phyloP scores from a whole-genome alignment of 1,140 invertebrate species.

The Drosophila pandora region DNA sequence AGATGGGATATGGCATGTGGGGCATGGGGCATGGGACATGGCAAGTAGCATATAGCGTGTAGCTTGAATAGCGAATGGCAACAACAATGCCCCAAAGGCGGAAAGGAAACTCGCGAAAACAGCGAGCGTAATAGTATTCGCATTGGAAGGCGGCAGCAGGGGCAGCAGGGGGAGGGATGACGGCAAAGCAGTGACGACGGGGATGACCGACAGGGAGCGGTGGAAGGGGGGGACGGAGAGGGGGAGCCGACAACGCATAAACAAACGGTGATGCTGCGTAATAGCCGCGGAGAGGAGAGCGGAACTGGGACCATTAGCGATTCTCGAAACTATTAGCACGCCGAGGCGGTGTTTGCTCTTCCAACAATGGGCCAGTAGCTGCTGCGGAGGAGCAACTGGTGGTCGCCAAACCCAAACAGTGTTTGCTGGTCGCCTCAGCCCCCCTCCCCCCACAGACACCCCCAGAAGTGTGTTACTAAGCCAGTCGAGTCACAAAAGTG shows the following conservation, averaged over 20 bases:
- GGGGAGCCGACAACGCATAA: conserved; percentile 7
- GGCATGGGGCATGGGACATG: neutral
- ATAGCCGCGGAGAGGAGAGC: neutral
- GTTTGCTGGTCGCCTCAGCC: too few relatives aligned
- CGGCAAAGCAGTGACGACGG: conserved; percentile 1
- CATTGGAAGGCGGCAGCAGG: conserved; percentile 31
- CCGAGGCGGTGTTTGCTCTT: neutral
- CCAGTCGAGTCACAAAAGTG: conserved; percentile 8
- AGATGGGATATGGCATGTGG: neutral
- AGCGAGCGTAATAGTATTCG: conserved; percentile 18
- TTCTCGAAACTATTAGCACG: conserved; percentile 1
- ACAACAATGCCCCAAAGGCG: conserved; percentile 25
- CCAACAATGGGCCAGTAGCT: too few relatives aligned
- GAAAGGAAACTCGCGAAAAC: conserved; percentile 41
- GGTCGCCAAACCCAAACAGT: neutral
- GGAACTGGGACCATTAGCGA: conserved; percentile 11
- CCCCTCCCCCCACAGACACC: too few relatives aligned
- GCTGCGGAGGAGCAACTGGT: too few relatives aligned
- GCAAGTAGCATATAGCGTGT: too few relatives aligned
- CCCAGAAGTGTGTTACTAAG: too few relatives aligned
- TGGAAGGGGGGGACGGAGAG: neutral
- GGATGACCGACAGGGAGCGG: neutral
- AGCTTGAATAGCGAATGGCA: neutral
- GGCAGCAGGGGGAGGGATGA: neutral
- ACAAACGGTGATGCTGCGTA: conserved; percentile 7